A percentile compares a stretch with the other conserved stretches of the same genome.
phyloP scores from a whole-genome alignment of 1,140 invertebrate genomes.

The Bicyclus anynana region DNA sequence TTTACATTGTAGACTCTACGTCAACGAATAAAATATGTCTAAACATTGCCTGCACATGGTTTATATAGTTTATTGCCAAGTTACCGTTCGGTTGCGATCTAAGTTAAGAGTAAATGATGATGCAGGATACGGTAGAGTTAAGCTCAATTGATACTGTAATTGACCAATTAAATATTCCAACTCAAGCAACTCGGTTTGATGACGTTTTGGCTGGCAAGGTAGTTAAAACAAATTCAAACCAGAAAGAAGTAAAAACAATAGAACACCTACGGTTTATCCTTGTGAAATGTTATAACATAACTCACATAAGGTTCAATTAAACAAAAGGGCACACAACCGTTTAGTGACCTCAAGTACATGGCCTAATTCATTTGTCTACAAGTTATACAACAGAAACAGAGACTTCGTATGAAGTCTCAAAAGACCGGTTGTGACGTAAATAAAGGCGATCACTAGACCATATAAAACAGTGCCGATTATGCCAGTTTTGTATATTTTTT shows the following conservation, averaged over 20 bases:
- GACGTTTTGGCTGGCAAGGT: too few species aligned
- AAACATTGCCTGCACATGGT: background rate
- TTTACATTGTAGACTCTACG: too few species aligned
- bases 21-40: too few species aligned
- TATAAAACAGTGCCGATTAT: background rate
- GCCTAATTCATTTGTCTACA: constrained; percentile 8
- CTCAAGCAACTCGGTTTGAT: too few species aligned
- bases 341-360: background rate
- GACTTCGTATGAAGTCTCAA: background rate
- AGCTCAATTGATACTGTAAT: too few species aligned
- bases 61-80: too few species aligned
- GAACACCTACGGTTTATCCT: background rate
- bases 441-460: constrained; percentile 5
- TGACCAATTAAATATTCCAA: too few species aligned
- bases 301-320: background rate
- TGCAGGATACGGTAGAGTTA: too few species aligned
- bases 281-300: background rate
- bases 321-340: background rate
- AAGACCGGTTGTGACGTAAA: constrained; percentile 9
- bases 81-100: too few species aligned
- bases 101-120: too few species aligned
- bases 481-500: background rate
- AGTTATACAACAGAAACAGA: constrained; percentile 7
- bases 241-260: too few species aligned
- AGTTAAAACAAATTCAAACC: too few species aligned